Evolutionary conservation across 2,113 vertebrate species (phyloP), one percentile per base, ranked within the genome.

Genomic region (Athene cunicularia): DNA sequence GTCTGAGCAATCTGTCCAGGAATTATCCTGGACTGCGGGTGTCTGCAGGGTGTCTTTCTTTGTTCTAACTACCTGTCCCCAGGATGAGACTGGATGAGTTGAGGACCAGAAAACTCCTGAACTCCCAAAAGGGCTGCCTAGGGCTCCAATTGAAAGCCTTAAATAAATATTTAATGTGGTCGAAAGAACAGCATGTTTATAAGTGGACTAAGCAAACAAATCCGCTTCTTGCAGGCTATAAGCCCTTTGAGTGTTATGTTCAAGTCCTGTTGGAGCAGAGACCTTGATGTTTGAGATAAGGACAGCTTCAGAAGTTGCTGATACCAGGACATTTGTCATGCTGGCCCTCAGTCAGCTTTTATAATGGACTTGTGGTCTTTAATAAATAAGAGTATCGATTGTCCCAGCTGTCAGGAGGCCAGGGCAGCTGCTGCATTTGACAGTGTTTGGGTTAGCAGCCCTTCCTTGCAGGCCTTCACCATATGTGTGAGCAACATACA

Each of bases 391-490:
- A 56, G 8, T 37, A 92, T 91, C 0, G 53, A 85, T 96, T 77
- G 76, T 90, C 83, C 73, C 92, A 96, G 92, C 94, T 96, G 94
- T 86, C 87, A 83, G 73, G 63, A 86, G 95, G 91, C 89, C 64
- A 24, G 66, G 94, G 95, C 93, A 96, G 92, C 94, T 95, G 96
- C 94, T 2, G 15, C 17, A 1, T 67, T 39, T 80, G 88, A 53
- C 82, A 58, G 75, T 81, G 80, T 95, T 91, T 96, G 92, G 87
- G 93, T 97, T 95, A 80, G 62, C 93, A 93, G 80, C 88, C 83
- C 85, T 93, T 89, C 80, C 73, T 89, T 58, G 74, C 72, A 67
- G 82, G 68, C 76, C 66, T 64, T n/a, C 14, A 15, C 87, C 80
- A 85, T 96, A 95, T 83, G 89, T 62, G 79, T 86, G 47, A 49